Base-by-base conservation (phyloP, 2,888 invertebrate species). In the Ochropleura plecta region DNA sequence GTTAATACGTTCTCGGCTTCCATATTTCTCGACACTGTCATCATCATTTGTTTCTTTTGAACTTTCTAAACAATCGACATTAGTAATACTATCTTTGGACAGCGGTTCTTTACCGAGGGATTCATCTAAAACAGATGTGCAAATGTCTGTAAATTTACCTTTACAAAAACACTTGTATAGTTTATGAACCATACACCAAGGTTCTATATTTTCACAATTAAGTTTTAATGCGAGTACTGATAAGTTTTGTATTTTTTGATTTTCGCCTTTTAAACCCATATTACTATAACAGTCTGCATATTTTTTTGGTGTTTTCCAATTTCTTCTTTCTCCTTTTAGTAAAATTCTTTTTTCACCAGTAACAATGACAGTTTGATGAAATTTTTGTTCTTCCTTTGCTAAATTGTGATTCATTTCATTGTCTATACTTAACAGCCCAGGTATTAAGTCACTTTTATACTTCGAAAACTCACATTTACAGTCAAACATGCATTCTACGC, bases 381-480 rank as follows among this genome's bases (percentile, higher is more conserved):
- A 98, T 88, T 98, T 98, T 90, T 97, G 97, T 91, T 98, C 98
- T 88, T 97, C 97, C 91, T 97, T 97, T 0, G 98, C 97, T 78
- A 98, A 93, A 75, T 97, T 96, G 62, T 91, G 93, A 86, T 96
- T 97, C 0, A 95, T 95, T 89, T 96, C 94, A 84, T 95, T 95
- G 81, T 97, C 95, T 70, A 97, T 88, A 84, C 94, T 93, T 51
- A 94, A 82, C 68, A 97, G 90, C 0, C 92, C 93, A 1, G 94
- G 93, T 72, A 95, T 86, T 60, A 92, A 75, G 70, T 93, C 90
- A 82, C 84, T 83, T 87, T 89, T 94, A 86, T 91, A 92, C 67
- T 91, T 93, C 18, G 92, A 89, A 86, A 93, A 92, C 84, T 94
- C 93, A 90, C 96, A 96, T 87, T 92, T 93, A 84, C 96, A 96